Base-by-base conservation (phyloP, 2,113 vertebrate genomes). In the Galbula dea region DNA sequence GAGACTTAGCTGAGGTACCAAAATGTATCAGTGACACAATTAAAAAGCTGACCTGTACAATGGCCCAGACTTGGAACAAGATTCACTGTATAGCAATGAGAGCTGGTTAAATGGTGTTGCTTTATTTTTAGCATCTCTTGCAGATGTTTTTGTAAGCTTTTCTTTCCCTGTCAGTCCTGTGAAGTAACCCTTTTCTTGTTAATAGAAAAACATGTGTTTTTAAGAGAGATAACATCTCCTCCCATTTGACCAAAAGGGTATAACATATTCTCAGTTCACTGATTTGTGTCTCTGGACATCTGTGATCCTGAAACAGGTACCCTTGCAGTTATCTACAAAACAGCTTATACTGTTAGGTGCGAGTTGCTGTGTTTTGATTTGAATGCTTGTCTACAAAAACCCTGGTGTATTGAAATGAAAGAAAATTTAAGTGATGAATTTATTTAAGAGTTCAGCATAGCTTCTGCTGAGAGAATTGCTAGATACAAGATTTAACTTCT, bases 301-400 rank as follows among this genome's bases (percentile, higher is more conserved):
- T 89, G 83, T 74, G 91, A 86, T 94, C 73, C 87, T 91, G 73
- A 84, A 86, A 80, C 54, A 80, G 79, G 55, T 80, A 67, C 72
- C 72, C 41, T 67, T 84, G 84, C 84, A 80, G 82, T 65, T 87
- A 39, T 69, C 43, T 48, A 10, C 69, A 63, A n/a, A 34, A 41
- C 41, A 91, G 63, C 24, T 78, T 48, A 2, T 32, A 34, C 81
- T 81, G 23, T 45, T 86, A 54, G 84, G 48, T 51, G 30, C 6
- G 12, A 30, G 48, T 51, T 74, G 36, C 52, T 61, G 39, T 32
- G 58, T 46, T 78, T 80, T 75, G 11, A 52, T 84, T 75, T 61
- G 51, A 90, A 39, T 39, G 24, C 24, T 83, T 77, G 22, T 86
- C 80, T 82, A 27, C 43, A 63, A 45, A 72, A 71, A 2, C 45